Evolutionary conservation across 2,888 invertebrate species (phyloP).

Genomic region (Tigriopus californicus): DNA sequence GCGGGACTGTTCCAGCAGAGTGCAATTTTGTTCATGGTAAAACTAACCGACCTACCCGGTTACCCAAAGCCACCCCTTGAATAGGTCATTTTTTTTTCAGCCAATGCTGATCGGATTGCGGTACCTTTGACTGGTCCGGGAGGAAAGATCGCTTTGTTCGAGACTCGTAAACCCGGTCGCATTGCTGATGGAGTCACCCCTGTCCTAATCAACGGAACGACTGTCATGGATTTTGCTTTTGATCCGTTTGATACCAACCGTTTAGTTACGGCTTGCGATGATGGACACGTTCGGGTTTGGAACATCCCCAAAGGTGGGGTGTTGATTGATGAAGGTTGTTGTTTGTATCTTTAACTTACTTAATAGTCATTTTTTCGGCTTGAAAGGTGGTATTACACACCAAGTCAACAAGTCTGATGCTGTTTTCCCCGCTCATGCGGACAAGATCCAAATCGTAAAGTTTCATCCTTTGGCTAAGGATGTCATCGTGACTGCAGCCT

Average conservation of each 20-base stretch:
- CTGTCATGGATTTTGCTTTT: conserved; percentile 81
- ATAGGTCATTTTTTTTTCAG: conserved; percentile 33
- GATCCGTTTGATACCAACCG: conserved; percentile 68
- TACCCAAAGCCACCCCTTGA: no score
- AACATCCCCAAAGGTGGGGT: conserved; percentile 37
- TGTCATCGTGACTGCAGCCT: conserved; percentile 68
- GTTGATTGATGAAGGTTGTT: no score
- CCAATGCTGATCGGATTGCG: conserved; percentile 67
- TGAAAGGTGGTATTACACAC: conserved; percentile 44
- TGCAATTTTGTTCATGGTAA: conserved; percentile 78
- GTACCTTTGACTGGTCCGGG: conserved; percentile 78
- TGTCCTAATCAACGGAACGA: conserved; percentile 71
- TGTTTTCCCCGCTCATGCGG: conserved; percentile 50
- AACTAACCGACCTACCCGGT: conserved; percentile 17
- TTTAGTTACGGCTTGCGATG: conserved; percentile 64
- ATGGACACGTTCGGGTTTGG: conserved; percentile 65
- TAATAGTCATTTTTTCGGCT: no score
- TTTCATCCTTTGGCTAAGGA: conserved; percentile 75
- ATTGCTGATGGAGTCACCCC: conserved; percentile 61
- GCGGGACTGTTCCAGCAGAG: conserved; percentile 77
- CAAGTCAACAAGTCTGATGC: conserved; percentile 52
- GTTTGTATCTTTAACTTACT: no score
- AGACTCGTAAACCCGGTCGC: conserved; percentile 54
- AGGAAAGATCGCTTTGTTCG: conserved; percentile 69
- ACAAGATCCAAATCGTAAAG: conserved; percentile 76